These are phyloP conservation scores for Bradysia coprophila DNA, from an alignment of 1,140 invertebrate genomes.

Conservation along the genomic window DNA sequence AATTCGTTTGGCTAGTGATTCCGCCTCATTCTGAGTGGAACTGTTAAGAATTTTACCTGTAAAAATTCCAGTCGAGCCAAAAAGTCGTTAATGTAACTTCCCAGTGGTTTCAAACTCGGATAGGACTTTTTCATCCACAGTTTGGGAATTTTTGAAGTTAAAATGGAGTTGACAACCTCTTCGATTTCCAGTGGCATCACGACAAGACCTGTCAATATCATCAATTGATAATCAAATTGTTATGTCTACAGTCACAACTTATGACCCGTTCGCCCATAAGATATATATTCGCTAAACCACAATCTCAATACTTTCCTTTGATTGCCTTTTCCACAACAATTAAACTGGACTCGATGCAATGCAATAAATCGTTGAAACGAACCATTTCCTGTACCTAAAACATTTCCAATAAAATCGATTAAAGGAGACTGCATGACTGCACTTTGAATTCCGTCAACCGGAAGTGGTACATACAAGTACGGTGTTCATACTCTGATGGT, in stretches of 20 bases:
- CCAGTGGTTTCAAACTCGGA: constrained; percentile 81
- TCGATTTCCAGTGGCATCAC: constrained; percentile 78
- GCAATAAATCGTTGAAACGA: constrained; percentile 66
- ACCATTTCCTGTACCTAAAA: constrained; percentile 88
- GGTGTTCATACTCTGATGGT: constrained; percentile 52
- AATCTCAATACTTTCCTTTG: constrained; percentile 46
- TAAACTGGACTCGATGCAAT: constrained; percentile 52
- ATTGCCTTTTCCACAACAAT: constrained; percentile 72
- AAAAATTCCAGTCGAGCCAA: constrained; percentile 60
- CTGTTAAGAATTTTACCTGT: too few relatives aligned
- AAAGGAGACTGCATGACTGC: too few relatives aligned
- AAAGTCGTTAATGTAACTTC: constrained; percentile 79
- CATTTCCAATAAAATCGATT: constrained; percentile 85
- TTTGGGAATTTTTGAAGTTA: constrained; percentile 63
- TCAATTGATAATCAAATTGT: constrained; percentile 4
- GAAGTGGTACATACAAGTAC: too few relatives aligned
- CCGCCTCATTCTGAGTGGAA: too few relatives aligned
- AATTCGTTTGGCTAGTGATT: too few relatives aligned
- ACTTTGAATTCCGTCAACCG: too few relatives aligned
- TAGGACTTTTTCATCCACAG: constrained; percentile 77
- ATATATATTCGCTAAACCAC: too few relatives aligned
- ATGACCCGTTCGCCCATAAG: too few relatives aligned
- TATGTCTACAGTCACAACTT: too few relatives aligned
- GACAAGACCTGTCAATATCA: constrained; percentile 39
- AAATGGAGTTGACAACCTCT: constrained; percentile 65